Conservation (phyloP, 2,797 vertebrate species). For the Siniperca scherzeri region DNA sequence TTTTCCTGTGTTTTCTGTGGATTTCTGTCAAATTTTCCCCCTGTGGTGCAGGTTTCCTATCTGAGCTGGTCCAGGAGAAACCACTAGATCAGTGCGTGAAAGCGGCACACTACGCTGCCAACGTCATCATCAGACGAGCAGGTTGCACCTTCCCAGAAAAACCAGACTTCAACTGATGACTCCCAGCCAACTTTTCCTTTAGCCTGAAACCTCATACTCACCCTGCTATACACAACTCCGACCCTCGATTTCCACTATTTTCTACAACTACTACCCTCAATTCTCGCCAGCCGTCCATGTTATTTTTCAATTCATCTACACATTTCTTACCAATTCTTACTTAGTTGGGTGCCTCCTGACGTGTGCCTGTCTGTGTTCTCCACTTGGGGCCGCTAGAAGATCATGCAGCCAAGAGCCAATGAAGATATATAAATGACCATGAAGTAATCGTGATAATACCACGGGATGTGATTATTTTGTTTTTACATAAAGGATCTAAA, state of each 20-base stretch:
- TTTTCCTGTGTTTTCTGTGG: not conserved
- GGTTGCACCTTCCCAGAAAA: conserved; percentile 98
- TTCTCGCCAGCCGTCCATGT: not conserved
- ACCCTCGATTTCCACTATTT: not conserved
- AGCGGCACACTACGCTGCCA: conserved; percentile 96
- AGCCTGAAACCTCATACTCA: conserved; percentile 29
- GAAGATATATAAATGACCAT: not conserved
- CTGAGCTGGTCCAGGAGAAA: conserved; percentile 92
- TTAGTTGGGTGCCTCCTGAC: not conserved
- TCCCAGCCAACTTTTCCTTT: not conserved
- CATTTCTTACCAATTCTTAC: not conserved
- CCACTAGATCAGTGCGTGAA: conserved; percentile 91
- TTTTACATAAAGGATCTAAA: conserved; percentile 25
- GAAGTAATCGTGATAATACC: conserved; percentile 5
- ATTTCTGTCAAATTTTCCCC: conserved; percentile 12
- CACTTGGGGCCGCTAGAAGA: conserved; percentile 55
- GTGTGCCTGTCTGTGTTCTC: conserved; percentile 31
- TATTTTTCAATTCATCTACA: not conserved
- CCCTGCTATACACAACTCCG: not conserved
- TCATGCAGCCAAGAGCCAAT: conserved; percentile 19
- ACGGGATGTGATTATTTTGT: not conserved
- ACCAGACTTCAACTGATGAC: conserved; percentile 92
- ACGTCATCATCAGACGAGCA: conserved; percentile 90
- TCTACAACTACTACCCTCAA: conserved; percentile 36
- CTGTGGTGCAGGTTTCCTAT: conserved; percentile 91